Percentiles rank a stretch among this genome's conserved stretches.
Conservation (phyloP, 1,140 invertebrate genomes). For the Pseudoatta argentina region DNA sequence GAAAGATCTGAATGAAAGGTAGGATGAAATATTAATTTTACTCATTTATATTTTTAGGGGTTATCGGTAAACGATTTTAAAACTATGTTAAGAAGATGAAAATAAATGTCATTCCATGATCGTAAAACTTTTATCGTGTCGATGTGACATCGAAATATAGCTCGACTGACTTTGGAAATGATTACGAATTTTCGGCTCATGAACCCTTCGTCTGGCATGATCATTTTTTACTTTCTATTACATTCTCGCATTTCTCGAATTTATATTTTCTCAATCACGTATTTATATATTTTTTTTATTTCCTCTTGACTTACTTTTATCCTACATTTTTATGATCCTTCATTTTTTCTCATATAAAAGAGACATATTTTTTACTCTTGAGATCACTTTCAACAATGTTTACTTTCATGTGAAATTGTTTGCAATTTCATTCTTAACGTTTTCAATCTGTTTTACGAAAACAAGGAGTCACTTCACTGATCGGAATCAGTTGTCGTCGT, state of each 20-base stretch:
- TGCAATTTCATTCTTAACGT: neutral
- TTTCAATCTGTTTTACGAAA: neutral
- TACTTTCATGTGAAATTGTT: neutral
- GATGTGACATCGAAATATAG: slow-evolving; percentile 18
- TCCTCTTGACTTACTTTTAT: neutral
- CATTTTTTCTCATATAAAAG: neutral
- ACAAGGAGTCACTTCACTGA: slow-evolving; percentile 15
- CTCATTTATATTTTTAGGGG: neutral
- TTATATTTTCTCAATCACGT: neutral
- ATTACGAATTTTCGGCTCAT: slow-evolving; percentile 36
- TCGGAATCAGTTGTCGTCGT: slow-evolving; percentile 58
- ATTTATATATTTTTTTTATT: neutral
- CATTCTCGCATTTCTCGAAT: neutral
- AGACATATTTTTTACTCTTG: neutral
- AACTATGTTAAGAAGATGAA: slow-evolving; percentile 6
- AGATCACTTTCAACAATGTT: neutral
- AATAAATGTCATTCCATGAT: slow-evolving; percentile 25
- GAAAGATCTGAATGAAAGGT: slow-evolving; percentile 8
- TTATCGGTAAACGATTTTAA: slow-evolving; percentile 41
- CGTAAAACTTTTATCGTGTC: slow-evolving; percentile 26
- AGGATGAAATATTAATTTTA: slow-evolving; percentile 24
- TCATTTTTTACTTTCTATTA: slow-evolving; percentile 7
- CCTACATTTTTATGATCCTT: neutral
- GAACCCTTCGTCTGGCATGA: neutral
- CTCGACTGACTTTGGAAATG: neutral